Evolutionary conservation across 2,888 invertebrate genomes (phyloP), one percentile per base, ranked within the genome.

Genomic region (Marronus borbonicus): DNA sequence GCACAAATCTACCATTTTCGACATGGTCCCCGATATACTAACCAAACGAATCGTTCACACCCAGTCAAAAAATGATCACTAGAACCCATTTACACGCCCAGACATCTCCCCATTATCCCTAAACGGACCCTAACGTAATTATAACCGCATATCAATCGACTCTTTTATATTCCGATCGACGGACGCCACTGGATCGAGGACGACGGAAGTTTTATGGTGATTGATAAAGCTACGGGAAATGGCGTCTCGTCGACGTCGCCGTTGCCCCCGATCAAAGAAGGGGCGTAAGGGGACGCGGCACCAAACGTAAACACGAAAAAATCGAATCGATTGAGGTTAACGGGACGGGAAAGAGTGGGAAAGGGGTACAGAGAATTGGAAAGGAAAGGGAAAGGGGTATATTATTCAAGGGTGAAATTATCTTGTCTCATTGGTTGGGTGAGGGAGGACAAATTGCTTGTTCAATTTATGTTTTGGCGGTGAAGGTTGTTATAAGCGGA

Each of bases 151-250:
- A 68, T 49, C 68, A 28, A 50, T 44, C 68, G 28, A 4, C 50
- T 52, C 49, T 17, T 68, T 68, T 68, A 68, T 68, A 68, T 68
- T 68, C 68, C 68, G 12, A 50, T 28, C 50, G 68, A 50, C 68
- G 52, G 39, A 50, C 68, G 68, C 68, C 68, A 68, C 68, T 68
- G 68, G 50, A 68, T 68, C 24, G 68, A 50, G 14, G 68, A 50
- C 68, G 68, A 50, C 68, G 68, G 68, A 68, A 68, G 68, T 49
- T 68, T 68, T 68, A 68, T 68, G 39, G 68, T 49, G 68, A 68
- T 68, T 68, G 68, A 68, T 68, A 68, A 68, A 68, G 50, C 68
- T 50, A 50, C 68, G 50, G 68, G 49, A 62, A 62, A 62, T 62
- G 62, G 62, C 62, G 62, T 62, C 62, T 31, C 31, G 62, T 31